Evolutionary conservation across 2,113 vertebrate species (phyloP).

Genomic region (Neodontobutis hainanensis): DNA sequence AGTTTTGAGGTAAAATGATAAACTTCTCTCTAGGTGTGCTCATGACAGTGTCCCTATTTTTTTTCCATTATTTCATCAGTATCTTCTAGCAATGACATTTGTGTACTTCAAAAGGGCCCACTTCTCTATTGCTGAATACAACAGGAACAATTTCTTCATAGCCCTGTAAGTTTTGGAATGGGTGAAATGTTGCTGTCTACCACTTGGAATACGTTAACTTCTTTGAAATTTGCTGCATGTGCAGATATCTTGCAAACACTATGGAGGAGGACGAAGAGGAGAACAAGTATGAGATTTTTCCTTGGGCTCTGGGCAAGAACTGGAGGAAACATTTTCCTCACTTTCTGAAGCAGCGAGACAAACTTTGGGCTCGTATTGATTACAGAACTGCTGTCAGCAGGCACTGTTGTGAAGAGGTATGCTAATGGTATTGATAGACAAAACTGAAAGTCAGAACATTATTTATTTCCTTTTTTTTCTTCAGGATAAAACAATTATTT

Average conservation of each 20-base stretch:
- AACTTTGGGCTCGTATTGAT: conserved; percentile 90
- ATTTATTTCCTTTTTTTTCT: neutral
- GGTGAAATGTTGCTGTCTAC: neutral
- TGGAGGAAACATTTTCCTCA: conserved; percentile 89
- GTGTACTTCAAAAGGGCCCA: conserved; percentile 97
- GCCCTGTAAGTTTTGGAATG: conserved; percentile 87
- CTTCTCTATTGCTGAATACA: conserved; percentile 87
- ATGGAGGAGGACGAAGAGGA: conserved; percentile 98
- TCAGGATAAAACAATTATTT: neutral
- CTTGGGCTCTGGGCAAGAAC: conserved; percentile 92
- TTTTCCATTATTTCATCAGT: conserved; percentile 78
- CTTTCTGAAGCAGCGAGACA: conserved; percentile 89
- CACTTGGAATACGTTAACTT: neutral
- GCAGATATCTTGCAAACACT: conserved; percentile 94
- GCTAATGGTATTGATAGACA: neutral
- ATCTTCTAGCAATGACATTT: conserved; percentile 97
- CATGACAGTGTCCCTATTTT: neutral
- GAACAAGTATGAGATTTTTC: conserved; percentile 94
- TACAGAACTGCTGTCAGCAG: conserved; percentile 94
- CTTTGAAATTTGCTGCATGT: neutral
- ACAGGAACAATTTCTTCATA: conserved; percentile 92
- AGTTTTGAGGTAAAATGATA: neutral
- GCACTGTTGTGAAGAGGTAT: conserved; percentile 94
- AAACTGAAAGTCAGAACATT: conserved; percentile 18
- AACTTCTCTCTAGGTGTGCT: neutral